phyloP scores from a whole-genome alignment of 2,797 vertebrate species.

The Podarcis lilfordi region DNA sequence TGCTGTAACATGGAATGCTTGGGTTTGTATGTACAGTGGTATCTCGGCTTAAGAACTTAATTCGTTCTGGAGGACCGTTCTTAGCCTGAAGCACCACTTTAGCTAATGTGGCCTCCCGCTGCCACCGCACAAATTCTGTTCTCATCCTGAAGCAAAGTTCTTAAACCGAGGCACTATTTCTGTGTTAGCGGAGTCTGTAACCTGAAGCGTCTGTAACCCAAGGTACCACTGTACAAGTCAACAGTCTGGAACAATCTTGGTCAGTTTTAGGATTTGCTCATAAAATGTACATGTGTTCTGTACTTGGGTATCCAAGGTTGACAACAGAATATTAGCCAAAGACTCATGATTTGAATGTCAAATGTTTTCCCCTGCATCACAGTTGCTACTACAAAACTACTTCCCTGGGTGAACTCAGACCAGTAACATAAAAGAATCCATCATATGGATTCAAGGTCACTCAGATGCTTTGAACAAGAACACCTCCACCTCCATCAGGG shows the following conservation, averaged over 20 bases:
- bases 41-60: no score
- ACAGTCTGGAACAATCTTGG: background rate
- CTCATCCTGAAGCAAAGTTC: no score
- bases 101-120: no score
- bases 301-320: background rate
- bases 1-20: background rate
- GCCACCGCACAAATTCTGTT: no score
- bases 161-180: no score
- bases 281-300: background rate
- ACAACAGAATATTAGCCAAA: background rate
- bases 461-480: background rate
- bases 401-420: background rate
- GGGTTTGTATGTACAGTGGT: background rate
- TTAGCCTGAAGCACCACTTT: no score
- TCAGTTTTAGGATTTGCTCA: background rate
- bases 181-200: no score
- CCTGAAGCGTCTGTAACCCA: no score
- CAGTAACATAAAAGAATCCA: background rate
- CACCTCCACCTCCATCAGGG: background rate
- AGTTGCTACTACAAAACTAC: background rate
- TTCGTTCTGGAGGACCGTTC: no score
- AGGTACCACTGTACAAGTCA: background rate
- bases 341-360: background rate
- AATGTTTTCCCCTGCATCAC: background rate
- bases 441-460: background rate